phyloP scores from a whole-genome alignment of 2,888 invertebrate species.

The Ecliptopera silaceata region DNA sequence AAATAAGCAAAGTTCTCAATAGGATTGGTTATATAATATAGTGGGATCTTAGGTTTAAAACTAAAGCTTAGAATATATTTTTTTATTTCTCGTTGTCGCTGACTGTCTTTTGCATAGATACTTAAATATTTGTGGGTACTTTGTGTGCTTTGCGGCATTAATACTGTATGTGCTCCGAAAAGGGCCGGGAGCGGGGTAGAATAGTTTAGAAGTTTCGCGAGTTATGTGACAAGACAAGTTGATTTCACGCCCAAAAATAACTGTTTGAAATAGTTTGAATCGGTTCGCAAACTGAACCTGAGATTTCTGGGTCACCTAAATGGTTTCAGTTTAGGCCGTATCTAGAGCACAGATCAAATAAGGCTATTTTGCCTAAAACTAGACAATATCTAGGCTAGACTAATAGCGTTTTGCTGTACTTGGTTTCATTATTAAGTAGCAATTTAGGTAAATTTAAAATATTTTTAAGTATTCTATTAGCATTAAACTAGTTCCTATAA shows the following conservation, averaged over 20 bases:
- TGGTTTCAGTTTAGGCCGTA: not conserved
- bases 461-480: no score
- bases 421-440: no score
- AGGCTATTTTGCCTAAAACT: no score
- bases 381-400: no score
- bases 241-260: conserved; percentile 8
- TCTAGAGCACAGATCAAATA: no score
- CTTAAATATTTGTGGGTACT: conserved; percentile 3
- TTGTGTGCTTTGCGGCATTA: conserved; percentile 4
- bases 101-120: not conserved
- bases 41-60: no score
- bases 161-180: not conserved
- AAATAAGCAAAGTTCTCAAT: no score
- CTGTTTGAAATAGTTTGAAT: conserved; percentile 1
- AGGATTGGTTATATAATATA: no score
- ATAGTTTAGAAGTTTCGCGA: conserved; percentile 3
- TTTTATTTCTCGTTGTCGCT: not conserved
- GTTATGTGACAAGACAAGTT: conserved; percentile 7
- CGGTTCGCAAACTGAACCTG: not conserved
- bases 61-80: no score
- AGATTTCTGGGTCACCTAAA: not conserved
- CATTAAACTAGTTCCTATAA: no score
- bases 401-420: no score
- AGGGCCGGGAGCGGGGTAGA: not conserved
- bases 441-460: no score